Conservation (phyloP, 2,113 vertebrate genomes). For the Mobula birostris region DNA sequence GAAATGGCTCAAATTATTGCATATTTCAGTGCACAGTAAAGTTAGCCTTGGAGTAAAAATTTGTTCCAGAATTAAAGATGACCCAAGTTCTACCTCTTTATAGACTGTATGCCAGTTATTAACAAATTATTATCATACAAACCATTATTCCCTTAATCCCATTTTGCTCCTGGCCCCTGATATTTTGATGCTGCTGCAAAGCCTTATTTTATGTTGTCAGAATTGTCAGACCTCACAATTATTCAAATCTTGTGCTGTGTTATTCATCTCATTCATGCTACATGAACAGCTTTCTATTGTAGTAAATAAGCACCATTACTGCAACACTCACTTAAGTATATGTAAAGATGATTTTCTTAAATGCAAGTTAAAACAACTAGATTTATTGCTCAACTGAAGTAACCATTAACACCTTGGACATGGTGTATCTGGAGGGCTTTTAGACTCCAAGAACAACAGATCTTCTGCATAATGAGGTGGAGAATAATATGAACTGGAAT, state of each 20-base stretch:
- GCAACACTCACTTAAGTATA: no score
- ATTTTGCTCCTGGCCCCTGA: not conserved
- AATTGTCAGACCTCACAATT: not conserved
- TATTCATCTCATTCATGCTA: not conserved
- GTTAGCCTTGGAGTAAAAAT: not conserved
- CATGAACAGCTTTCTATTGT: no score
- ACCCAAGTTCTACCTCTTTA: not conserved
- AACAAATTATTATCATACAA: not conserved
- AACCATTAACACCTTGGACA: no score
- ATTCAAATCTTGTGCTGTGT: not conserved
- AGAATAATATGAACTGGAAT: no score
- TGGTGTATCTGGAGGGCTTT: no score
- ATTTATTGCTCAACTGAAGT: no score
- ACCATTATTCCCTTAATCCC: not conserved
- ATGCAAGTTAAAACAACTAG: no score
- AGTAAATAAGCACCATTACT: no score
- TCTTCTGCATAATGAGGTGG: no score
- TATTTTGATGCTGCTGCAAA: not conserved
- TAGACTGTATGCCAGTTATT: not conserved
- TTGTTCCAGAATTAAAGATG: not conserved
- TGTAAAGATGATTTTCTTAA: no score
- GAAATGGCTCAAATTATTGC: not conserved
- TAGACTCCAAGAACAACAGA: no score
- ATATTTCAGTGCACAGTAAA: not conserved
- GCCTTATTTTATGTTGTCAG: not conserved